phyloP scores from a whole-genome alignment of 2,888 invertebrate genomes.

The Cistogaster globosa region DNA sequence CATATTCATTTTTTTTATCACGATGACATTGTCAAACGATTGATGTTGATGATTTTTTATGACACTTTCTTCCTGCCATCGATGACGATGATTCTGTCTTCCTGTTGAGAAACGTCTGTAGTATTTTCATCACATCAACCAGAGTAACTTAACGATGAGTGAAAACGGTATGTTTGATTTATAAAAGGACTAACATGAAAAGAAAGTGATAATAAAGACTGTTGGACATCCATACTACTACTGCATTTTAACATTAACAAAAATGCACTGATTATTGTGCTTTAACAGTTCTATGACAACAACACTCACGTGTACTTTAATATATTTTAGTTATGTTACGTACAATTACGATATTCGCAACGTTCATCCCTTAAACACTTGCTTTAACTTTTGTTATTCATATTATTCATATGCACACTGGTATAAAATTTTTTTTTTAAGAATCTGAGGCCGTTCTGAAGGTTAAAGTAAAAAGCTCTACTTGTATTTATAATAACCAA shows the following conservation, averaged over 20 bases:
- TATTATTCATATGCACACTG: slow-evolving; percentile 3
- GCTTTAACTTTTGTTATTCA: slow-evolving; percentile 26
- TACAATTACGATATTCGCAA: slow-evolving; percentile 20
- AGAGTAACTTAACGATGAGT: slow-evolving; percentile 54
- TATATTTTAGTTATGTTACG: background rate
- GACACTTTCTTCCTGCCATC: slow-evolving; percentile 68
- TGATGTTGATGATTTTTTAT: slow-evolving; percentile 70
- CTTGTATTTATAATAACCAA: no score
- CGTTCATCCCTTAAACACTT: slow-evolving; percentile 47
- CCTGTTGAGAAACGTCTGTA: slow-evolving; percentile 59
- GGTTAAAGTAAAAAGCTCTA: no score
- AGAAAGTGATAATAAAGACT: slow-evolving; percentile 46
- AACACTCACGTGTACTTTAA: background rate
- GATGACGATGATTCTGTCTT: slow-evolving; percentile 71
- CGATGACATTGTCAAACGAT: slow-evolving; percentile 64
- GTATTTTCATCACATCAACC: slow-evolving; percentile 38
- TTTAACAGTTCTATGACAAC: background rate
- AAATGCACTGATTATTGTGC: slow-evolving; percentile 22
- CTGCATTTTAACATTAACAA: slow-evolving; percentile 29
- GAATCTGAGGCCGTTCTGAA: no score
- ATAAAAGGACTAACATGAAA: slow-evolving; percentile 7
- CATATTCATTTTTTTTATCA: slow-evolving; percentile 32
- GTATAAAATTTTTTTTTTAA: no score
- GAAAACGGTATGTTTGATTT: slow-evolving; percentile 62
- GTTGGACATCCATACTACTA: slow-evolving; percentile 22